Percentiles rank a stretch among this genome's conserved stretches.
These are phyloP conservation scores for Willowsia nigromaculata DNA, from an alignment of 2,888 invertebrate genomes.

Conservation along the genomic window DNA sequence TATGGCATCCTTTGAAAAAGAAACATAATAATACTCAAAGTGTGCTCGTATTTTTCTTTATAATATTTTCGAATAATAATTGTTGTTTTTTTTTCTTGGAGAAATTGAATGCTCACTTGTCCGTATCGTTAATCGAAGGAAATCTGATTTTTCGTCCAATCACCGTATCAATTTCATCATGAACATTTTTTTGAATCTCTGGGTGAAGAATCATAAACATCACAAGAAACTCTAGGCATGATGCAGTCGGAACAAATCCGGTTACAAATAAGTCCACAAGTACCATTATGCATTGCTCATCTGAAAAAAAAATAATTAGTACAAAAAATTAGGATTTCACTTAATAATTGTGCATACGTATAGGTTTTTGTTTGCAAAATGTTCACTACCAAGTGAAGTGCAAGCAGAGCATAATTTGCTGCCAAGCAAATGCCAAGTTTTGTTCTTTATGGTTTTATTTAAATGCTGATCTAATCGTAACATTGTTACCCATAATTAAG, in stretches of 20 bases:
- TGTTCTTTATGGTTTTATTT: no score
- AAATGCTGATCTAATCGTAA: no score
- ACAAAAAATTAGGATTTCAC: neutral
- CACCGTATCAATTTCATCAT: constrained; percentile 73
- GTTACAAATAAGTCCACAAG: constrained; percentile 75
- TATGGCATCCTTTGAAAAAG: constrained; percentile 71
- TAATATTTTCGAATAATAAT: neutral
- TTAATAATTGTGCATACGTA: neutral
- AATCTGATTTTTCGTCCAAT: constrained; percentile 64
- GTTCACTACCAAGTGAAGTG: no score
- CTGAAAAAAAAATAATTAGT: constrained; percentile 10
- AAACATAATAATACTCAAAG: no score
- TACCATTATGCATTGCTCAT: constrained; percentile 73
- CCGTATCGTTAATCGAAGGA: constrained; percentile 75
- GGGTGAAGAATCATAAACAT: constrained; percentile 76
- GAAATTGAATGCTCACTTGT: constrained; percentile 66
- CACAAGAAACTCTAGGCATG: constrained; percentile 71
- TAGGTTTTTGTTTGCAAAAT: neutral
- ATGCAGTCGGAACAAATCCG: constrained; percentile 72
- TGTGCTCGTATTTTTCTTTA: no score
- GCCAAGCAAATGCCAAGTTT: no score
- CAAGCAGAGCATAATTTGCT: no score
- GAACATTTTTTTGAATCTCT: constrained; percentile 73
- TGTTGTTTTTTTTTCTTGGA: neutral
- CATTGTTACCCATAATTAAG: no score